A percentile compares a stretch with the other conserved stretches of the same genome.
These are phyloP conservation scores for Lasioglossum figueresi DNA, from an alignment of 2,888 invertebrate genomes.

Conservation along the genomic window DNA sequence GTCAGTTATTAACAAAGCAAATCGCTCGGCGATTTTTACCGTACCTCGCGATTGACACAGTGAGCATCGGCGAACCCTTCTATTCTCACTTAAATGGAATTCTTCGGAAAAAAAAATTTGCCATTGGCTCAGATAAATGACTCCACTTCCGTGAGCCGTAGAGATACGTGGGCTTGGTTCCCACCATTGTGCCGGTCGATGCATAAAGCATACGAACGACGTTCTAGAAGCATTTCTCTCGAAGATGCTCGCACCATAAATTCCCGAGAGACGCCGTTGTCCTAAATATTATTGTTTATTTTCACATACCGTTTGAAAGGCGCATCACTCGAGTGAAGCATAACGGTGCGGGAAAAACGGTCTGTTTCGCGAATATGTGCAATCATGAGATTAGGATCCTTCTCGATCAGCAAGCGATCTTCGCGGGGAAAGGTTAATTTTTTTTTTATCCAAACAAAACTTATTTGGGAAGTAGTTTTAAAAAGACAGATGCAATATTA, in stretches of 20 bases:
- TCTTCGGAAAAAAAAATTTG: conserved; percentile 32
- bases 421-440: neutral
- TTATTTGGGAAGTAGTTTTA: too few species aligned
- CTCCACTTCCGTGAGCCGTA: conserved; percentile 12
- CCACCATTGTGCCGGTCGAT: conserved; percentile 60
- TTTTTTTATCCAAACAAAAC: too few species aligned
- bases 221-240: conserved; percentile 47
- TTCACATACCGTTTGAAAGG: conserved; percentile 21
- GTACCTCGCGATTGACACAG: neutral
- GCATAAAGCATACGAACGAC: conserved; percentile 58
- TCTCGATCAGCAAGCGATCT: neutral
- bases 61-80: conserved; percentile 11
- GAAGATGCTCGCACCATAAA: conserved; percentile 55
- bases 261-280: conserved; percentile 40
- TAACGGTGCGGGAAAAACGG: conserved; percentile 32
- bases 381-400: neutral
- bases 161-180: conserved; percentile 56
- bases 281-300: conserved; percentile 52
- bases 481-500: too few species aligned
- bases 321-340: conserved; percentile 5
- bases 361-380: neutral
- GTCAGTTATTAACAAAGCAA: neutral
- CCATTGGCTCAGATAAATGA: conserved; percentile 41
- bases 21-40: neutral
- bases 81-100: conserved; percentile 21